phyloP scores from a whole-genome alignment of 2,113 vertebrate species.

The Typhlomys cinereus region DNA sequence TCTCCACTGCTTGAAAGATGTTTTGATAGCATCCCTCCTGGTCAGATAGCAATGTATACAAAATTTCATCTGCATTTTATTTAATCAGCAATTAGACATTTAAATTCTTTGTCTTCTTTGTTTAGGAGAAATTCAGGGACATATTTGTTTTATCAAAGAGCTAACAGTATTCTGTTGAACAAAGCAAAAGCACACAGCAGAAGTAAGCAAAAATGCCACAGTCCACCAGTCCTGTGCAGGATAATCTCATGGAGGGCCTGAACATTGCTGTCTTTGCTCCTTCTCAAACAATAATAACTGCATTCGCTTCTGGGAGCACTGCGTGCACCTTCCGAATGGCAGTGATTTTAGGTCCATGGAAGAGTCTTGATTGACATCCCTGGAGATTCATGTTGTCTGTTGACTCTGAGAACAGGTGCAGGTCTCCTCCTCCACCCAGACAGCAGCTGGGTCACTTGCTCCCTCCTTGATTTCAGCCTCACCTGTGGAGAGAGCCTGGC shows the following conservation, averaged over 20 bases:
- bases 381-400: conserved; percentile 15
- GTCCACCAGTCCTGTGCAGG: background rate
- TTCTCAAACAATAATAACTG: background rate
- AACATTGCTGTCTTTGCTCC: background rate
- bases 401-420: background rate
- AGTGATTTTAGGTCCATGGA: background rate
- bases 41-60: background rate
- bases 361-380: conserved; percentile 50
- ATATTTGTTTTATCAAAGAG: background rate
- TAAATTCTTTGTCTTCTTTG: background rate
- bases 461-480: conserved; percentile 37
- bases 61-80: background rate
- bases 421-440: background rate
- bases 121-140: background rate
- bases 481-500: conserved; percentile 37
- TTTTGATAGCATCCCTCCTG: background rate
- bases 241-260: background rate
- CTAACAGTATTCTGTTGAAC: conserved; percentile 1
- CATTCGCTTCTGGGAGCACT: background rate
- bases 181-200: background rate
- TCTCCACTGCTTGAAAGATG: background rate
- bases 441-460: conserved; percentile 18
- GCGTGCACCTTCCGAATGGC: conserved; percentile 2
- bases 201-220: background rate
- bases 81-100: background rate